These are phyloP conservation scores for Ceratina australensis DNA, from an alignment of 1,140 invertebrate species.

Conservation along the genomic window DNA sequence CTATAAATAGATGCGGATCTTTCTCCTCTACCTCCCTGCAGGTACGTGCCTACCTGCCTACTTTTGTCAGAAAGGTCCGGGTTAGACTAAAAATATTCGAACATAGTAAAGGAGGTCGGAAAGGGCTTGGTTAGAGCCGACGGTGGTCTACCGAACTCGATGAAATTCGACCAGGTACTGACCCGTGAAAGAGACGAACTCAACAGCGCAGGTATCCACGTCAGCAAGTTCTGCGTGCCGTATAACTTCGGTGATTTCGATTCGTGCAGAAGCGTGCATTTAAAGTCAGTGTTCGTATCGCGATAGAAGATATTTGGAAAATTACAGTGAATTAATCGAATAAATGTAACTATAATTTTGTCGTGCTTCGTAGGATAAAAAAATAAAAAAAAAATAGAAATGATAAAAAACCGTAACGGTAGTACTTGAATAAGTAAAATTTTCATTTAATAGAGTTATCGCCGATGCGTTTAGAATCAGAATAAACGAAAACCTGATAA, in stretches of 20 bases:
- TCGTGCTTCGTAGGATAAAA: too few species aligned
- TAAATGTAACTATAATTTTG: too few species aligned
- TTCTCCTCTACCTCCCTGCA: neutral
- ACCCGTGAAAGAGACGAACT: neutral
- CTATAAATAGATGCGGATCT: too few species aligned
- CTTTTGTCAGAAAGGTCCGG: too few species aligned
- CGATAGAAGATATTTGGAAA: too few species aligned
- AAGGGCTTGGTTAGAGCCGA: neutral
- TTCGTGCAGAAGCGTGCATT: neutral
- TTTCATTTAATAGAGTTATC: too few species aligned
- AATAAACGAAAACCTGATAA: neutral
- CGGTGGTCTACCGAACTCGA: neutral
- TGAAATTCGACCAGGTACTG: neutral
- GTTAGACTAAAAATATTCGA: too few species aligned
- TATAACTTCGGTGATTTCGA: neutral
- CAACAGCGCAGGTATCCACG: neutral
- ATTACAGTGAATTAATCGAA: too few species aligned
- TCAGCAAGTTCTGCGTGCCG: neutral
- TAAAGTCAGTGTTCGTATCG: neutral
- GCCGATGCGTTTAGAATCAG: neutral
- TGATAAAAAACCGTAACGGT: too few species aligned
- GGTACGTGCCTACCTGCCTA: neutral
- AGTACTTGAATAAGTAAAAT: too few species aligned
- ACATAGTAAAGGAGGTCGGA: neutral
- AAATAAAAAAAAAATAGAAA: too few species aligned